A percentile compares a stretch with the other conserved stretches of the same genome.
Evolutionary conservation across 1,140 invertebrate species (phyloP).

Genomic region (Orchestia grillus): DNA sequence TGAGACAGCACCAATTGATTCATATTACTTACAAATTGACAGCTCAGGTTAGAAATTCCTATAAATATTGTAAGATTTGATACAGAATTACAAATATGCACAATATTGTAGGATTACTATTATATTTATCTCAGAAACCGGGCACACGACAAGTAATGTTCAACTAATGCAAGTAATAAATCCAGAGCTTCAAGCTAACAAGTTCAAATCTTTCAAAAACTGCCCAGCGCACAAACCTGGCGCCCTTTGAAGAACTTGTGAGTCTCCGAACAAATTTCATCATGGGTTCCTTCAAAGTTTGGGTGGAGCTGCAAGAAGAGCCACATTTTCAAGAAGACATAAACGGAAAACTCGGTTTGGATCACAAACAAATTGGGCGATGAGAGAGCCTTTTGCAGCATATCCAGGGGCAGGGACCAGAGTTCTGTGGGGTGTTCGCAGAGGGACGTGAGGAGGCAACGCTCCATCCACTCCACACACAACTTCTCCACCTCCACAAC

Average conservation of each 20-base stretch:
- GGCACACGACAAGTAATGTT: no score
- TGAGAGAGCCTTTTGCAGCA: slow-evolving; percentile 79
- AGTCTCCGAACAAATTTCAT: slow-evolving; percentile 70
- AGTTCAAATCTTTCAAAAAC: not conserved
- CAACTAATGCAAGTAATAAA: no score
- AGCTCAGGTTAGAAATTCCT: not conserved
- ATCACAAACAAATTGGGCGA: slow-evolving; percentile 81
- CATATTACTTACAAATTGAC: not conserved
- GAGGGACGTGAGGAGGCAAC: slow-evolving; percentile 43
- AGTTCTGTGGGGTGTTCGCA: slow-evolving; percentile 26
- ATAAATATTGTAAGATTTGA: not conserved
- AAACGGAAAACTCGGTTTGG: slow-evolving; percentile 86
- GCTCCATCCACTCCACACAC: slow-evolving; percentile 38
- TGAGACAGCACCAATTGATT: slow-evolving; percentile 59
- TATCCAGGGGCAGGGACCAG: slow-evolving; percentile 70
- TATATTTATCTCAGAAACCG: no score
- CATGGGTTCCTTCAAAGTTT: slow-evolving; percentile 69
- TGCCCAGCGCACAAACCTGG: not conserved
- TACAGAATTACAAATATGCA: no score
- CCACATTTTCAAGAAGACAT: slow-evolving; percentile 82
- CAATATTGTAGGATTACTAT: no score
- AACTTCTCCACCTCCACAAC: slow-evolving; percentile 38
- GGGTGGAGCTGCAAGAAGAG: slow-evolving; percentile 74
- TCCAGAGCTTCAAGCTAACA: not conserved
- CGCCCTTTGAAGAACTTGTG: slow-evolving; percentile 72